These are phyloP conservation scores for Tetramorium simillimum DNA, from an alignment of 1,140 invertebrate species.

Conservation along the genomic window DNA sequence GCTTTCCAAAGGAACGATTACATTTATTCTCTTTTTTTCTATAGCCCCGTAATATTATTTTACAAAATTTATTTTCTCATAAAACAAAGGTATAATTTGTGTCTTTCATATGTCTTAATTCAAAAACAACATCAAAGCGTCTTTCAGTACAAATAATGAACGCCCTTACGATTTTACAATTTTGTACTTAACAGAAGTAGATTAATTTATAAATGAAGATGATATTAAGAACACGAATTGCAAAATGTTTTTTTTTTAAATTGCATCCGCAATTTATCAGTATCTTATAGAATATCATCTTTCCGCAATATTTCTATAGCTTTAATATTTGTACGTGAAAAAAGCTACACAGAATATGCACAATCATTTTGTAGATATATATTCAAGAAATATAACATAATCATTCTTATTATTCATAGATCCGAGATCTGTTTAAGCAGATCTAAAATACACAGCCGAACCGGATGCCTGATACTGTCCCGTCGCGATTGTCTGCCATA, in stretches of 20 bases:
- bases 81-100: neutral
- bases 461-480: conserved; percentile 53
- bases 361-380: conserved; percentile 18
- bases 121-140: neutral
- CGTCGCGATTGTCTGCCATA: conserved; percentile 62
- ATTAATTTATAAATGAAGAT: conserved; percentile 6
- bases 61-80: conserved; percentile 5
- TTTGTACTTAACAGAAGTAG: conserved; percentile 30
- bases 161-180: neutral
- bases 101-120: neutral
- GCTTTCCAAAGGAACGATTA: neutral
- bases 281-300: conserved; percentile 5
- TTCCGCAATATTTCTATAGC: neutral
- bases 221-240: neutral
- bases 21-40: neutral
- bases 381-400: neutral
- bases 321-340: conserved; percentile 1
- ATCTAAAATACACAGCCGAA: neutral
- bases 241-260: neutral
- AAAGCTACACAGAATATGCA: neutral
- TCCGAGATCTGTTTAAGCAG: neutral
- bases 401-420: neutral
- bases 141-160: neutral
- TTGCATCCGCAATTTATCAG: neutral
- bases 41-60: neutral